Conservation (phyloP, 2,113 vertebrate genomes). For the Rafetus swinhoei region DNA sequence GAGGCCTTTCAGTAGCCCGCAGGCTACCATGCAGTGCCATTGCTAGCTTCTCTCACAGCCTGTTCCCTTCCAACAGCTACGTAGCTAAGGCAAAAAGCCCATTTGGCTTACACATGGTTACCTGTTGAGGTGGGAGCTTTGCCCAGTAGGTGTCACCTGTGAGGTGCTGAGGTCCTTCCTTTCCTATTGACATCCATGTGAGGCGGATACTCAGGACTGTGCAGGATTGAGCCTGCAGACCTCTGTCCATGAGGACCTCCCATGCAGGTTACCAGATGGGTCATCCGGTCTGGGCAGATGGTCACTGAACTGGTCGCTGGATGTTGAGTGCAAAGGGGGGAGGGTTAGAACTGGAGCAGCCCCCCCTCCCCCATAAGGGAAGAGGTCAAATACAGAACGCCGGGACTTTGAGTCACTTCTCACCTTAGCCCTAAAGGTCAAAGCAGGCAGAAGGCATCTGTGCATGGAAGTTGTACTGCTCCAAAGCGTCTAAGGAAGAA, state of each 20-base stretch:
- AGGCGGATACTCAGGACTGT: not conserved
- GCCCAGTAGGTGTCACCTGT: not conserved
- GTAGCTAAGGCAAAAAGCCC: not conserved
- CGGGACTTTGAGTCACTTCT: not conserved
- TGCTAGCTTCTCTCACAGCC: not conserved
- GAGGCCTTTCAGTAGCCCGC: slow-evolving; percentile 3
- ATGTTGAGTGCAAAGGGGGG: accelerated
- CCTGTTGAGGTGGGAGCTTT: slow-evolving; percentile 35
- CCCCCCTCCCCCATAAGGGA: not conserved
- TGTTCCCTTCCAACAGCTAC: not conserved
- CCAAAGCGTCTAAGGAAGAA: not conserved
- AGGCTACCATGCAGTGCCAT: slow-evolving; percentile 32
- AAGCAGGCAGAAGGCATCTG: not conserved
- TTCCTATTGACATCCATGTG: accelerated
- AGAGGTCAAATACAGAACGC: not conserved
- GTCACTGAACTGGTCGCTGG: not conserved
- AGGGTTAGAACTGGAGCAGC: accelerated
- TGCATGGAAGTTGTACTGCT: not conserved
- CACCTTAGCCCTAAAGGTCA: not conserved
- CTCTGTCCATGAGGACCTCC: not conserved
- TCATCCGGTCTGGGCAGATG: not conserved
- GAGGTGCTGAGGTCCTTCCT: not conserved
- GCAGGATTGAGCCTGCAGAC: not conserved
- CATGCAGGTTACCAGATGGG: not conserved
- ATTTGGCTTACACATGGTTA: not conserved